A percentile compares a stretch with the other conserved stretches of the same genome.
These are phyloP conservation scores for Drosophila aff. DNA, from an alignment of 1,140 invertebrate species.

Conservation along the genomic window DNA sequence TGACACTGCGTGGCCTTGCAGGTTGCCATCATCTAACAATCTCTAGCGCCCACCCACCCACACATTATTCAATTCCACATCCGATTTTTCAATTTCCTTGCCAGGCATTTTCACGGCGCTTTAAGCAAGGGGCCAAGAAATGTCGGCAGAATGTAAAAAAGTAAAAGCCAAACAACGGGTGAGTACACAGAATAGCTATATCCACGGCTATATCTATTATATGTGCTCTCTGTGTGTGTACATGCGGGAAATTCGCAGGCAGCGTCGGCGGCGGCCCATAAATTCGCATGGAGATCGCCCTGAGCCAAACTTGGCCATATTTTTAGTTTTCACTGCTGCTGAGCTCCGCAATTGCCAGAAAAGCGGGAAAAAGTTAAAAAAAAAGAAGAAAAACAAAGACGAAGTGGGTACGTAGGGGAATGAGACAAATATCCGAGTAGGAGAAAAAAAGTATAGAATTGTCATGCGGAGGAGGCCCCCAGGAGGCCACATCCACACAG, in stretches of 20 bases:
- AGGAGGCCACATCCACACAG: conserved; percentile 66
- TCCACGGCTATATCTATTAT: conserved; percentile 39
- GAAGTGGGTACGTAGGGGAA: conserved; percentile 24
- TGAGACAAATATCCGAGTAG: conserved; percentile 74
- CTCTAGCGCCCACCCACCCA: background rate
- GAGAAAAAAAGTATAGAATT: conserved; percentile 59
- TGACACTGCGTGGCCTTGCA: conserved; percentile 46
- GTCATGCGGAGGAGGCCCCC: conserved; percentile 65
- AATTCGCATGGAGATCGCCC: conserved; percentile 80
- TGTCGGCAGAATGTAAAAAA: conserved; percentile 52
- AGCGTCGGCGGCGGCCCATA: conserved; percentile 65
- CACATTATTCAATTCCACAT: conserved; percentile 73
- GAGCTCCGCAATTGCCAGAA: conserved; percentile 62
- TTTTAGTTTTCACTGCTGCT: conserved; percentile 72
- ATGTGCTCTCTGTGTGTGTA: conserved; percentile 11
- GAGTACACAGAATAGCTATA: conserved; percentile 11
- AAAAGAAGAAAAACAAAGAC: conserved; percentile 22
- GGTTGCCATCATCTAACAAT: background rate
- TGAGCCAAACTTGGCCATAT: conserved; percentile 79
- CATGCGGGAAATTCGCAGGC: conserved; percentile 68
- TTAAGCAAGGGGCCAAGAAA: conserved; percentile 61
- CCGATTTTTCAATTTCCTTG: conserved; percentile 76
- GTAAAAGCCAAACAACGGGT: conserved; percentile 57
- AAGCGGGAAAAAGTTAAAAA: conserved; percentile 53
- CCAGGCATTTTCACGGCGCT: conserved; percentile 69